phyloP scores from a whole-genome alignment of 2,797 vertebrate genomes.

The Pipistrellus nathusii region DNA sequence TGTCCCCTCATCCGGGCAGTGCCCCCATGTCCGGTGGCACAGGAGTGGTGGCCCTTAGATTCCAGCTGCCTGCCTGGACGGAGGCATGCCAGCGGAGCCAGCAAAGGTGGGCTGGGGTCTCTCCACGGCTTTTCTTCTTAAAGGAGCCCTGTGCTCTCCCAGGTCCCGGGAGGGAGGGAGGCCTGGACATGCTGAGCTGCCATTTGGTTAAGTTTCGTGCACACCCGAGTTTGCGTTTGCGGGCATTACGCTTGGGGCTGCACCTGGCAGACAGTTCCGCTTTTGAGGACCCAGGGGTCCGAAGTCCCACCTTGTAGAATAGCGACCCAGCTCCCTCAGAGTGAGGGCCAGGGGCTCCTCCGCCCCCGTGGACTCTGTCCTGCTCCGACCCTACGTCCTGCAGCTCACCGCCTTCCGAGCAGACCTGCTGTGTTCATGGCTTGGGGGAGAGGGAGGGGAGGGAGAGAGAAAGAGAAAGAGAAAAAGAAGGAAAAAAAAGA shows the following conservation, averaged over 20 bases:
- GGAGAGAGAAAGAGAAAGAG: no score
- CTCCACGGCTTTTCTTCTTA: background rate
- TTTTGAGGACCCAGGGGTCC: accelerated
- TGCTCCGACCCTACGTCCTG: background rate
- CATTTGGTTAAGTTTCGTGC: accelerated
- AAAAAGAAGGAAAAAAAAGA: background rate
- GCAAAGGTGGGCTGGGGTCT: background rate
- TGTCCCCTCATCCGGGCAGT: background rate
- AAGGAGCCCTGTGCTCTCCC: background rate
- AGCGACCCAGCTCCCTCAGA: no score
- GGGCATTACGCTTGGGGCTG: accelerated
- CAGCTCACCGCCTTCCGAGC: background rate
- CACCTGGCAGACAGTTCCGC: accelerated
- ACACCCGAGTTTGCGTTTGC: accelerated
- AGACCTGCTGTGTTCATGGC: background rate
- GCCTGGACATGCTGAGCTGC: background rate
- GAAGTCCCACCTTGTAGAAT: accelerated
- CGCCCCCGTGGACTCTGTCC: background rate
- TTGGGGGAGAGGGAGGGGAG: no score
- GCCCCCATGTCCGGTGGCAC: accelerated
- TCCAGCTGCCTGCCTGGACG: background rate
- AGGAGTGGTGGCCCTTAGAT: background rate
- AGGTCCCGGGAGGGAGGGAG: background rate
- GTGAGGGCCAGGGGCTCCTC: background rate
- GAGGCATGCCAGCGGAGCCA: accelerated